These are phyloP conservation scores for Leptoteleia sp. DNA, from an alignment of 1,140 invertebrate species.

Conservation along the genomic window DNA sequence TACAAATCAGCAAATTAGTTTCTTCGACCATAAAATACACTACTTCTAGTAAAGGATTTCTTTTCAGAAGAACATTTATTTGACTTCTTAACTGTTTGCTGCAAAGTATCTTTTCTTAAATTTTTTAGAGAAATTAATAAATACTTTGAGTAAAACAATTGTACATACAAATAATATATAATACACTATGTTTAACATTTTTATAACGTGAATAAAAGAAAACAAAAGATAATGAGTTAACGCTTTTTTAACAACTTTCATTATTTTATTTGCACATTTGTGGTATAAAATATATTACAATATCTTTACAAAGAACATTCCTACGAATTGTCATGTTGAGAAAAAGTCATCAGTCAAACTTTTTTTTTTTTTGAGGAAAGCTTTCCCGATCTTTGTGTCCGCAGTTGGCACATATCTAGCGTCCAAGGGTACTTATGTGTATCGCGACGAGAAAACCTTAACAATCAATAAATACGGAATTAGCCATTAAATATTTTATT, in stretches of 20 bases:
- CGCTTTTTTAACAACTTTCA: slow-evolving; percentile 63
- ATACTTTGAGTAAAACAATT: too few species aligned
- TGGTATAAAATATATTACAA: slow-evolving; percentile 69
- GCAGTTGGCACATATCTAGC: slow-evolving; percentile 32
- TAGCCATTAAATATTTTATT: slow-evolving; percentile 57
- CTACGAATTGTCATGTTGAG: slow-evolving; percentile 44
- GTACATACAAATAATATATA: too few species aligned
- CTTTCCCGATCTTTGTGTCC: slow-evolving; percentile 19
- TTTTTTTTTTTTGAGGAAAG: slow-evolving; percentile 9
- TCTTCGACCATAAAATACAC: too few species aligned
- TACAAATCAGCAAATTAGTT: too few species aligned
- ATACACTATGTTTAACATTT: too few species aligned
- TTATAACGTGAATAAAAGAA: too few species aligned
- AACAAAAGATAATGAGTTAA: too few species aligned
- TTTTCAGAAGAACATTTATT: too few species aligned
- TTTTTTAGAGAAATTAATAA: too few species aligned
- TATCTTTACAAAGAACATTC: slow-evolving; percentile 63
- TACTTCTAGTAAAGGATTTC: too few species aligned
- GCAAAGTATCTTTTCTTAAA: too few species aligned
- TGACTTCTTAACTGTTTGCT: too few species aligned
- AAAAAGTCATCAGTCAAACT: slow-evolving; percentile 33
- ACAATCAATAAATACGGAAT: slow-evolving; percentile 59
- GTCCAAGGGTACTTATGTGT: slow-evolving; percentile 3
- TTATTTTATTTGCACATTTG: slow-evolving; percentile 60
- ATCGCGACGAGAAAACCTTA: slow-evolving; percentile 32